phyloP scores from a whole-genome alignment of 1,140 invertebrate species.

The Protaetia brevitarsis region DNA sequence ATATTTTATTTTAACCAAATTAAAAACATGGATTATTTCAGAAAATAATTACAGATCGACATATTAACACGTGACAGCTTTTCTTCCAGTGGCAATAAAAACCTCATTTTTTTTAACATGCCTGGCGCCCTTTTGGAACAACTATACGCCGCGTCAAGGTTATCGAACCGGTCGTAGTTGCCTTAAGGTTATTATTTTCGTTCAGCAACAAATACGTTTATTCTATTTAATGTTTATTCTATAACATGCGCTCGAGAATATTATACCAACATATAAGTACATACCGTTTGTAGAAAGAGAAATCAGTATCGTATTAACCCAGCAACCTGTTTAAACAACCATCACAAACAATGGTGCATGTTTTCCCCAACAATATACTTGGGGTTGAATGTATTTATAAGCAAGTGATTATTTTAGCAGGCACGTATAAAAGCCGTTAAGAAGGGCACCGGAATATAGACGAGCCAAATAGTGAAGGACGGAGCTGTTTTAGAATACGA shows the following conservation, averaged over 20 bases:
- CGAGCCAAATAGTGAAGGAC: too few relatives aligned
- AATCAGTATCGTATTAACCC: neutral
- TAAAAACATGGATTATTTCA: too few relatives aligned
- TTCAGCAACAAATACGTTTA: slow-evolving; percentile 1
- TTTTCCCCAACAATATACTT: neutral
- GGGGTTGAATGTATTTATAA: neutral
- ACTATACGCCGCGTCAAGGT: slow-evolving; percentile 2
- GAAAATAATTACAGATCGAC: too few relatives aligned
- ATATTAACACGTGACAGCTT: slow-evolving; percentile 3
- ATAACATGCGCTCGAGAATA: slow-evolving; percentile 2
- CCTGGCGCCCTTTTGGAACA: neutral
- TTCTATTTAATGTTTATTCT: slow-evolving; percentile 17
- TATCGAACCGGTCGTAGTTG: slow-evolving; percentile 2
- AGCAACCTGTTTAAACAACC: slow-evolving; percentile 16
- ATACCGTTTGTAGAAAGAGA: neutral
- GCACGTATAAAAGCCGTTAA: neutral
- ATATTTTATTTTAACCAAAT: too few relatives aligned
- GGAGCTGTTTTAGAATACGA: too few relatives aligned
- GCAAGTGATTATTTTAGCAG: neutral
- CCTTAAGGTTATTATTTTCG: slow-evolving; percentile 4
- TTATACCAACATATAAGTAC: neutral
- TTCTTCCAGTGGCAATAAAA: neutral
- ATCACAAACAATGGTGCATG: neutral
- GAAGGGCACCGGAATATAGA: too few relatives aligned
- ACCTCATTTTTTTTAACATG: neutral